Conservation (phyloP, 1,140 invertebrate genomes). For the Calliphora vicina region DNA sequence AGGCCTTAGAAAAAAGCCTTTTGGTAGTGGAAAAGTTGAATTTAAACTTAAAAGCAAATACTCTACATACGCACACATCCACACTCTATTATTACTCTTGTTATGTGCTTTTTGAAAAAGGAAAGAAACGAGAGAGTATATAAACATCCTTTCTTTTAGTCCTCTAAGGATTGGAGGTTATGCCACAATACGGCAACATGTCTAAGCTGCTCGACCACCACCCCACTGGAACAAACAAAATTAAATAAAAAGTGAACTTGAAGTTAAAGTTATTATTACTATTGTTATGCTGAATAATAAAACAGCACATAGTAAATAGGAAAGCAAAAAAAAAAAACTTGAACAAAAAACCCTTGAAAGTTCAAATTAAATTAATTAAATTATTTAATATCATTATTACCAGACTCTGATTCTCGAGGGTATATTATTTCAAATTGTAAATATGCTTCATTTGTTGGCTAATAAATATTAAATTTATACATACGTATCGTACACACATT, state of each 20-base stretch:
- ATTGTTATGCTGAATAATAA: neutral
- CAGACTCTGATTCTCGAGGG: constrained; percentile 28
- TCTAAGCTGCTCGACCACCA: neutral
- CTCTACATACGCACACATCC: neutral
- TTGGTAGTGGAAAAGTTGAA: constrained; percentile 6
- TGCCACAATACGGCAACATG: neutral
- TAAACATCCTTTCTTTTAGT: neutral
- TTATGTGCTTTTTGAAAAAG: neutral
- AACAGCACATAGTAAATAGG: neutral
- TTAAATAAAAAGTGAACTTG: neutral
- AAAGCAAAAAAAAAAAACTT: neutral
- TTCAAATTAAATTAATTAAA: constrained; percentile 33
- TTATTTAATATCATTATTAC: constrained; percentile 35
- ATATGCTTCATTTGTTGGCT: constrained; percentile 30
- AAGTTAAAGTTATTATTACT: constrained; percentile 11
- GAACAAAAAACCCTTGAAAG: constrained; percentile 1
- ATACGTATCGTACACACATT: constrained; percentile 20
- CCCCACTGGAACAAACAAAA: neutral
- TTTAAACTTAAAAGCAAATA: constrained; percentile 17
- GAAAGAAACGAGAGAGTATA: neutral
- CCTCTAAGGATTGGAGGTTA: neutral
- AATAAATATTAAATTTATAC: constrained; percentile 30
- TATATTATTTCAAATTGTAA: constrained; percentile 32
- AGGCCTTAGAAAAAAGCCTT: constrained; percentile 4
- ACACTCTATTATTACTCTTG: neutral